Evolutionary conservation across 1,140 invertebrate genomes (phyloP), one percentile per base, ranked within the genome.

Genomic region (Mercenaria mercenaria): DNA sequence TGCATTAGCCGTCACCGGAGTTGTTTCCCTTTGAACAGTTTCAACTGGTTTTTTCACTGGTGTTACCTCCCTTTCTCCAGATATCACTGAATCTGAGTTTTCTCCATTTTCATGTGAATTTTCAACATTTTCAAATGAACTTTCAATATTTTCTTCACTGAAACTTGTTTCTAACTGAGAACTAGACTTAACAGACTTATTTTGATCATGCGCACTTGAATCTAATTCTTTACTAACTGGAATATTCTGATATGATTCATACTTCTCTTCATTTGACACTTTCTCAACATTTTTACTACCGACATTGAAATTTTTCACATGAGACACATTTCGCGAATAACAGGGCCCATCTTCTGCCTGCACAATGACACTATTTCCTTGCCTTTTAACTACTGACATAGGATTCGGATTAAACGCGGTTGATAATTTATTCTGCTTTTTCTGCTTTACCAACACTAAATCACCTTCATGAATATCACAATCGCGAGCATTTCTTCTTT

Each of bases 391-490:
- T 10, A 79, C 74, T 79, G 39, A 79, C 74, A 79, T 47, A 11
- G 74, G 74, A 4, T 79, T 79, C 43, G 74, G 74, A 79, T 79
- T 79, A 29, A 79, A 79, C 39, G 43, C 39, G 8, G 74, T 79
- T 15, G 74, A 79, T 79, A 79, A 52, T 37, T 79, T 79, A 79
- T 79, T 41, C 23, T 43, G 47, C 26, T 79, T 79, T n/a, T 47
- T 79, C n/a, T 79, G 74, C 39, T 79, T 79, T 34, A 76, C 72
- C 26, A n/a, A n/a, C 91, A 92, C 89, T 47, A 34, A 20, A 50
- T 84, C 84, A 13, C 85, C 89, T 29, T 64, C n/a, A 6, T 69
- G 0, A 4, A 92, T 56, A 32, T 88, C 56, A 26, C 74, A 39
- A 6, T 47, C 43, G 6, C 6, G 6, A 47, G 43, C 43, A 8